Evolutionary conservation across 2,113 vertebrate genomes (phyloP).

Genomic region (Cathartes aura): DNA sequence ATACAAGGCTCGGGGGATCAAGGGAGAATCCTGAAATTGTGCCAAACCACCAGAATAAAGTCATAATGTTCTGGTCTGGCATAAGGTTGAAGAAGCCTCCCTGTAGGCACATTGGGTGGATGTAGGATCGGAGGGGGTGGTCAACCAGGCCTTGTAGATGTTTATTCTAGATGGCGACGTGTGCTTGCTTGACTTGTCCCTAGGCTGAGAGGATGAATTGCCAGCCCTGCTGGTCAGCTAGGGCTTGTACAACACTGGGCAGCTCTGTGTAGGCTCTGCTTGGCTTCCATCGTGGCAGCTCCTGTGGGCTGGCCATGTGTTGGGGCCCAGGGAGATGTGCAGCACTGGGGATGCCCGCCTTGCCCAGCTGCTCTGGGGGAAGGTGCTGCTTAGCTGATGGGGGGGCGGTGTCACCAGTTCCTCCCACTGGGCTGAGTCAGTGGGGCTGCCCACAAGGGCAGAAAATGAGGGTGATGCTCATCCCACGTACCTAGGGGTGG

Average conservation of each 20-base stretch:
- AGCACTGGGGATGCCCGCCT: no score
- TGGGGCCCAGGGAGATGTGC: not conserved
- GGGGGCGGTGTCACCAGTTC: not conserved
- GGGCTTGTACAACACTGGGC: not conserved
- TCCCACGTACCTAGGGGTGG: no score
- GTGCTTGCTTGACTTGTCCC: not conserved
- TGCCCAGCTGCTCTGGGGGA: not conserved
- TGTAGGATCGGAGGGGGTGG: not conserved
- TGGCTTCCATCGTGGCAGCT: not conserved
- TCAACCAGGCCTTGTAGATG: not conserved
- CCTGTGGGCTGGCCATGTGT: not conserved
- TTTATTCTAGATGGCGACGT: not conserved
- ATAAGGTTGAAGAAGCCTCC: not conserved
- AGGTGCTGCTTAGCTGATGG: not conserved
- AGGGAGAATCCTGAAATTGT: not conserved
- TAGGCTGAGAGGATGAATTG: not conserved
- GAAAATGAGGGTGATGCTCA: not conserved
- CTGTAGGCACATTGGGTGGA: not conserved
- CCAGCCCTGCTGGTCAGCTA: not conserved
- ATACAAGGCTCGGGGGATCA: not conserved
- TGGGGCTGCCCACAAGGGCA: fast-evolving
- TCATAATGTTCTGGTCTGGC: not conserved
- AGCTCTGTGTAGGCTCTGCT: not conserved
- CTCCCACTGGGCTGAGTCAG: fast-evolving
- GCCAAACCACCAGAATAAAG: not conserved